These are phyloP conservation scores for Drepanosiphum platanoidis DNA, from an alignment of 2,888 invertebrate species.

Conservation along the genomic window DNA sequence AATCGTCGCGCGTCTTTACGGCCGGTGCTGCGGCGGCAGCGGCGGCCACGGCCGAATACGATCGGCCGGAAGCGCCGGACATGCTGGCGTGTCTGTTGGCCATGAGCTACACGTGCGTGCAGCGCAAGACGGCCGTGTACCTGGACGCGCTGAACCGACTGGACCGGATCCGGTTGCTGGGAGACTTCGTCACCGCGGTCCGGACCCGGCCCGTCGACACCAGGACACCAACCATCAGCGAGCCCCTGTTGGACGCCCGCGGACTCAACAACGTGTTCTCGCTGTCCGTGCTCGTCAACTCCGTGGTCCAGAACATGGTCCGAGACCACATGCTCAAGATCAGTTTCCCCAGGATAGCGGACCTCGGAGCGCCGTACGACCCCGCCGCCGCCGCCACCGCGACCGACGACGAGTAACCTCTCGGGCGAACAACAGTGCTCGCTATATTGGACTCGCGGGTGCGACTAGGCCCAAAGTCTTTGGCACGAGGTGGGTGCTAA, in stretches of 20 bases:
- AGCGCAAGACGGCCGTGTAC: constrained; percentile 71
- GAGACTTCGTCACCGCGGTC: constrained; percentile 69
- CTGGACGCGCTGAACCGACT: constrained; percentile 70
- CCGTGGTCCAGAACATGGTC: constrained; percentile 71
- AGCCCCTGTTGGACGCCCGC: constrained; percentile 40
- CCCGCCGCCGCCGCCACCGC: neutral
- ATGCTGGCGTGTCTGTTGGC: constrained; percentile 70
- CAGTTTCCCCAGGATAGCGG: constrained; percentile 60
- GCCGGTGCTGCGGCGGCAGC: neutral
- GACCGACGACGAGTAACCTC: neutral
- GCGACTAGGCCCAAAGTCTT: too few species aligned
- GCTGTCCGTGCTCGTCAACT: constrained; percentile 68
- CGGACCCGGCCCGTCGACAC: constrained; percentile 37
- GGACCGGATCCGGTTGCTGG: constrained; percentile 71
- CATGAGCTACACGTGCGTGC: constrained; percentile 71
- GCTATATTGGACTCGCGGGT: too few species aligned
- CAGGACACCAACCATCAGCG: constrained; percentile 18
- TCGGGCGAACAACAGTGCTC: too few species aligned
- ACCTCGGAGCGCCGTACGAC: neutral
- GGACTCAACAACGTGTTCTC: constrained; percentile 37
- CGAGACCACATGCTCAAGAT: constrained; percentile 70
- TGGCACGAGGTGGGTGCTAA: too few species aligned
- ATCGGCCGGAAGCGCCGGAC: constrained; percentile 70
- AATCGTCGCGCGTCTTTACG: neutral
- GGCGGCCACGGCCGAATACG: neutral